Evolutionary conservation across 2,797 vertebrate genomes (phyloP).

Genomic region (Xenentodon cancila): DNA sequence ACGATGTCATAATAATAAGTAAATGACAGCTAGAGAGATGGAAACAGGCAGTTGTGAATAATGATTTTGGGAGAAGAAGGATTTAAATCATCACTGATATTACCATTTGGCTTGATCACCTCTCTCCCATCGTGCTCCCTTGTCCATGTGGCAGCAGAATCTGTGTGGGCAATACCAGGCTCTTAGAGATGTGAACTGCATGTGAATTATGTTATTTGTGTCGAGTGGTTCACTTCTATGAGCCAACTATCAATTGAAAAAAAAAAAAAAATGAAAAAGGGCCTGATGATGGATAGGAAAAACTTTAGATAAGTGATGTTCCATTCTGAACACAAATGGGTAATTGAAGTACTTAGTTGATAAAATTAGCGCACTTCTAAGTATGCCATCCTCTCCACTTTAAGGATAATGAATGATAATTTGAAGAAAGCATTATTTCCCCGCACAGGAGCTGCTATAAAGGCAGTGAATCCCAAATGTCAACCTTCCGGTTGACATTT

Average conservation of each 20-base stretch:
- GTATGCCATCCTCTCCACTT: conserved; percentile 19
- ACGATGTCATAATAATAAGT: conserved; percentile 8
- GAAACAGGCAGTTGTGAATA: neutral
- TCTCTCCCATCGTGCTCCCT: conserved; percentile 29
- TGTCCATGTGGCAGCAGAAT: conserved; percentile 12
- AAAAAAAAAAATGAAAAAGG: conserved; percentile 25
- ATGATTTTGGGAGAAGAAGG: neutral
- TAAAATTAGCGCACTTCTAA: conserved; percentile 42
- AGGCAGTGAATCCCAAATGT: neutral
- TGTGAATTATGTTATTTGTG: conserved; percentile 11
- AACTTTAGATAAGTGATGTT: conserved; percentile 38
- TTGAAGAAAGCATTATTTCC: conserved; percentile 8
- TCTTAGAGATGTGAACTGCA: conserved; percentile 14
- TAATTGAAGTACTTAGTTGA: conserved; percentile 34
- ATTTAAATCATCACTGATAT: conserved; percentile 6
- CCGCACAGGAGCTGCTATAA: neutral
- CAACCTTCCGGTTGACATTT: no score
- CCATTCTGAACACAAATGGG: conserved; percentile 24
- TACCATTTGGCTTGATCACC: conserved; percentile 13
- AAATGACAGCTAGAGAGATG: conserved; percentile 8
- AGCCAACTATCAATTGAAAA: conserved; percentile 10
- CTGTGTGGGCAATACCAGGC: conserved; percentile 14
- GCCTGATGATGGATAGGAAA: conserved; percentile 35
- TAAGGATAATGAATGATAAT: conserved; percentile 24
- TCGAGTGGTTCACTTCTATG: conserved; percentile 41